phyloP scores from a whole-genome alignment of 1,140 invertebrate species.

The Brevipalpus yothersi region DNA sequence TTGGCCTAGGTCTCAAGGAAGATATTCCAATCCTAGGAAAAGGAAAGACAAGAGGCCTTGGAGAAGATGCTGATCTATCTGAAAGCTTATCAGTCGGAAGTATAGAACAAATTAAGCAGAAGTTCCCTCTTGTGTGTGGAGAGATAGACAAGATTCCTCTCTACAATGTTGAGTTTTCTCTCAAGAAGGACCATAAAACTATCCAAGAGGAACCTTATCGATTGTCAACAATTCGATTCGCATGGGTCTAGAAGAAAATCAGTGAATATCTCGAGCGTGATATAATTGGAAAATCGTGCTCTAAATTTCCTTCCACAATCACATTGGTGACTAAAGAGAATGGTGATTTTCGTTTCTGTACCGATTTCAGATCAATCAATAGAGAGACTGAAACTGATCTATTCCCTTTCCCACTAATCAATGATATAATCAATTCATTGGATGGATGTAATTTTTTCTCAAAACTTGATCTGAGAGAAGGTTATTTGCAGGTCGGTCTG shows the following conservation, averaged over 20 bases:
- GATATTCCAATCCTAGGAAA: not conserved
- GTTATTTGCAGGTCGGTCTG: not conserved
- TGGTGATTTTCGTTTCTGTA: not conserved
- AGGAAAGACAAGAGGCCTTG: not conserved
- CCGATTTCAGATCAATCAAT: constrained; percentile 1
- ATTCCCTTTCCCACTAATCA: not conserved
- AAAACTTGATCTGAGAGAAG: not conserved
- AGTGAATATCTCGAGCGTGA: not conserved
- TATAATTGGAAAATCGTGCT: not conserved
- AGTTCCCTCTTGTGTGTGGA: not conserved
- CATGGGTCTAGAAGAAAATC: not conserved
- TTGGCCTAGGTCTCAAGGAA: not conserved
- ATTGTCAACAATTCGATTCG: not conserved
- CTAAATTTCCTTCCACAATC: not conserved
- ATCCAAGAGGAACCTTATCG: not conserved
- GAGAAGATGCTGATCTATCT: not conserved
- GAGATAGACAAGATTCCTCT: not conserved
- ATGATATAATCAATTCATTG: not conserved
- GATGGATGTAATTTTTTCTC: not conserved
- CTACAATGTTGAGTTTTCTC: not conserved
- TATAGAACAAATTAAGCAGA: not conserved
- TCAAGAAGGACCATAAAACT: not conserved
- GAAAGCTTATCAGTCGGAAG: not conserved
- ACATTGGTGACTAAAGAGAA: not conserved
- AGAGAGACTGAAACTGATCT: not conserved